Evolutionary conservation across 2,113 vertebrate genomes (phyloP).

Genomic region (Fulmarus glacialis): DNA sequence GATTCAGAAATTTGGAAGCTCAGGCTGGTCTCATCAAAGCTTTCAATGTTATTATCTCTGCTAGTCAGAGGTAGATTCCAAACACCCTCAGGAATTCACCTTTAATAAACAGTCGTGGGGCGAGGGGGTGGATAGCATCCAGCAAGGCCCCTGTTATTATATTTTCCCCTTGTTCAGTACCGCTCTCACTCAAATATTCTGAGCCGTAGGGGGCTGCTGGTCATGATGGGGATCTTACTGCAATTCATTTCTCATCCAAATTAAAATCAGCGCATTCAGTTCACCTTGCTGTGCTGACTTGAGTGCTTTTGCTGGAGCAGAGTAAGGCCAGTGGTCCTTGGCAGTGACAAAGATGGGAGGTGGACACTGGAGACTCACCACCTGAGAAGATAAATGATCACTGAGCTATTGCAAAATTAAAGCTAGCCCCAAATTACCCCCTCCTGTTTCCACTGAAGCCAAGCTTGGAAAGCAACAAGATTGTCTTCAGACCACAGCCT

Average conservation of each 20-base stretch:
- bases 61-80: not conserved
- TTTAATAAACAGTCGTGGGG: slow-evolving; percentile 6
- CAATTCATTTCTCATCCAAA: slow-evolving; percentile 42
- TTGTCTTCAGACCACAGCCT: not conserved
- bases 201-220: not conserved
- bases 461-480: not conserved
- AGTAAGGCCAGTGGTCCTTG: not conserved
- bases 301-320: slow-evolving; percentile 16
- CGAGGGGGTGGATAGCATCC: not conserved
- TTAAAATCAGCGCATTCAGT: slow-evolving; percentile 30
- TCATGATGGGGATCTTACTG: not conserved
- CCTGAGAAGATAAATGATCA: not conserved
- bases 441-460: not conserved
- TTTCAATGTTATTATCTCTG: not conserved
- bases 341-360: not conserved
- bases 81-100: slow-evolving; percentile 16
- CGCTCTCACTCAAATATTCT: not conserved
- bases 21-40: not conserved
- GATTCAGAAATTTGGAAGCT: slow-evolving; percentile 9
- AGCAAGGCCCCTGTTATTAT: not conserved
- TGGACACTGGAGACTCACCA: not conserved
- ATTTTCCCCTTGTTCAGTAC: not conserved
- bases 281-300: slow-evolving; percentile 48
- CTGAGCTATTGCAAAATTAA: not conserved
- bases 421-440: not conserved